Conservation (phyloP, 2,888 invertebrate species). For the Drosophila pseudotakahashii region DNA sequence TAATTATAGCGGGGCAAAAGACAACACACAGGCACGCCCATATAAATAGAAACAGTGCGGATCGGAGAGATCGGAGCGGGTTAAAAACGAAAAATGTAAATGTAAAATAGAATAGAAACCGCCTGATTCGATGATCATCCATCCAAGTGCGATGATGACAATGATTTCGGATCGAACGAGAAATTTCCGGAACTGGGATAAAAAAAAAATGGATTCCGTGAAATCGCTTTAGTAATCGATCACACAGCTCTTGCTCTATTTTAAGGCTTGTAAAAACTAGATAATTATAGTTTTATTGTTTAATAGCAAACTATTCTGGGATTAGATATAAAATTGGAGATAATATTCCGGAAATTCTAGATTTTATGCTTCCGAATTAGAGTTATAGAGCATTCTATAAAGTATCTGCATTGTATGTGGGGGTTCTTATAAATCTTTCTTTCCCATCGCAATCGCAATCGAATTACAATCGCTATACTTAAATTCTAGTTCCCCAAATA, state of each 20-base stretch:
- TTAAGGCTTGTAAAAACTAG: not conserved
- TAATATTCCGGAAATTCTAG: too few relatives aligned
- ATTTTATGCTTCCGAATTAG: too few relatives aligned
- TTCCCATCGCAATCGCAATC: not conserved
- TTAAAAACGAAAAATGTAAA: conserved; percentile 4
- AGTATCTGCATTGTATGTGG: not conserved
- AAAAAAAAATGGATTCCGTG: conserved; percentile 6
- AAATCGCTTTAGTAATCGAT: conserved; percentile 16
- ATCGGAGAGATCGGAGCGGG: conserved; percentile 15
- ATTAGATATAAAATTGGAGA: too few relatives aligned
- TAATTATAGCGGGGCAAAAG: conserved; percentile 70
- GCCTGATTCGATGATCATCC: conserved; percentile 3
- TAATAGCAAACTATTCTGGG: too few relatives aligned
- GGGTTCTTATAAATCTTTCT: not conserved
- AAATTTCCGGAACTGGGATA: conserved; percentile 33
- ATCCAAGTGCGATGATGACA: conserved; percentile 7
- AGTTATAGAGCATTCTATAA: too few relatives aligned
- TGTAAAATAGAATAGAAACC: not conserved
- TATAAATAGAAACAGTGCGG: conserved; percentile 64
- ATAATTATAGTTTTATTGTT: not conserved
- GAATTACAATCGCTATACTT: conserved; percentile 11
- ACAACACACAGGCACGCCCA: conserved; percentile 65
- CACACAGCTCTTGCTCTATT: conserved; percentile 4
- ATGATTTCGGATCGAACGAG: not conserved
- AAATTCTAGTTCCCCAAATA: not conserved